phyloP scores from a whole-genome alignment of 2,797 vertebrate genomes.

The Triplophysa yarkandensis region DNA sequence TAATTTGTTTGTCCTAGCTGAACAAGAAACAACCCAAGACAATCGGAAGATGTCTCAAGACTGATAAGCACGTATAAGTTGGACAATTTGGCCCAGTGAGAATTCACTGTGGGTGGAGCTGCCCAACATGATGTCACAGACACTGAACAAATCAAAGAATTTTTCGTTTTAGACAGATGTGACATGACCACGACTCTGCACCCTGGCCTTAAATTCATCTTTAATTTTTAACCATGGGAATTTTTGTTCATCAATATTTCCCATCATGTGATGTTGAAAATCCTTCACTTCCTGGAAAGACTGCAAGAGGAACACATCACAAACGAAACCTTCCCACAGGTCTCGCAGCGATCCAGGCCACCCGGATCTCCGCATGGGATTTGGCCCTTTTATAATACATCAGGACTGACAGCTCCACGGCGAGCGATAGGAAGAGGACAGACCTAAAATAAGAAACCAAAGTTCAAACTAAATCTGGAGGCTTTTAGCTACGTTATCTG shows the following conservation, averaged over 20 bases:
- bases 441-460: slow-evolving; percentile 53
- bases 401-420: slow-evolving; percentile 53
- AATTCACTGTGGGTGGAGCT: background rate
- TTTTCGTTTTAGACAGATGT: no score
- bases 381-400: slow-evolving; percentile 44
- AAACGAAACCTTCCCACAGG: slow-evolving; percentile 13
- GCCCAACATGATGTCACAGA: background rate
- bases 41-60: background rate
- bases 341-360: slow-evolving; percentile 38
- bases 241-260: no score
- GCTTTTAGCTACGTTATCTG: slow-evolving; percentile 54
- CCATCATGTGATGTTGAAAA: no score
- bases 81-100: background rate
- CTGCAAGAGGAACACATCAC: no score
- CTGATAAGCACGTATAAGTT: background rate
- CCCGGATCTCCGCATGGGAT: slow-evolving; percentile 37
- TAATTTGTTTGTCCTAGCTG: no score
- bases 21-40: background rate
- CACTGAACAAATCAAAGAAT: background rate
- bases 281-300: no score
- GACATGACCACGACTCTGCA: no score
- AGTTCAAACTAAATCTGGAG: slow-evolving; percentile 57
- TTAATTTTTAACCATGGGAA: background rate
- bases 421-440: slow-evolving; percentile 53
- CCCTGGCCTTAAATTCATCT: background rate